Evolutionary conservation across 2,113 vertebrate species (phyloP).

Genomic region (Thermophis baileyi): DNA sequence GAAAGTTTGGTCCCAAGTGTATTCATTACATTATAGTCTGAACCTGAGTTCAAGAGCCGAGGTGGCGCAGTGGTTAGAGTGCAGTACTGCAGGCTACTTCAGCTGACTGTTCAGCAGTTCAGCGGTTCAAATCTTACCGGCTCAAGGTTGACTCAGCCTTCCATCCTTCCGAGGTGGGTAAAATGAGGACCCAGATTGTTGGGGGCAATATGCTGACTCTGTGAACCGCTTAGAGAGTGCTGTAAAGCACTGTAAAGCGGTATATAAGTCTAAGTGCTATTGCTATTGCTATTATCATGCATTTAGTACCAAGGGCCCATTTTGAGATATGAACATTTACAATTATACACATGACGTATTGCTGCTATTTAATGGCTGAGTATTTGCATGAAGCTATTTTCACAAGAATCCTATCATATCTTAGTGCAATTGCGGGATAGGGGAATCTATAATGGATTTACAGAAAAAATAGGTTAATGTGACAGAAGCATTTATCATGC

Average conservation of each 20-base stretch:
- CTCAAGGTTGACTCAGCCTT: no score
- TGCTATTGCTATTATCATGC: constrained; percentile 51
- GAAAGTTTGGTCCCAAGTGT: constrained; percentile 38
- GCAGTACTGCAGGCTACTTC: no score
- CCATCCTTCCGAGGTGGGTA: no score
- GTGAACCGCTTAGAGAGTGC: no score
- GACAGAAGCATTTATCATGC: neutral
- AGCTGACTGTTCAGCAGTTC: no score
- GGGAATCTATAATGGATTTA: neutral
- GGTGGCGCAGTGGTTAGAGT: no score
- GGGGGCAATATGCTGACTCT: no score
- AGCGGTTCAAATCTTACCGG: no score
- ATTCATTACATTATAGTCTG: constrained; percentile 43
- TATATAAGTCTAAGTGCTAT: no score
- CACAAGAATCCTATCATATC: neutral
- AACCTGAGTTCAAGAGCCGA: constrained; percentile 50
- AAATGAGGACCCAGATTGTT: no score
- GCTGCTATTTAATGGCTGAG: neutral
- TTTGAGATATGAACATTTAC: neutral
- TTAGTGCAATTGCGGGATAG: neutral
- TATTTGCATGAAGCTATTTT: neutral
- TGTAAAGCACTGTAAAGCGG: no score
- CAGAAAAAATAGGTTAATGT: neutral
- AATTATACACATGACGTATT: neutral
- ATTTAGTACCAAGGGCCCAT: constrained; percentile 51